Percentiles rank a stretch among this genome's conserved stretches.
Evolutionary conservation across 2,797 vertebrate genomes (phyloP).

Genomic region (Morelia viridis): DNA sequence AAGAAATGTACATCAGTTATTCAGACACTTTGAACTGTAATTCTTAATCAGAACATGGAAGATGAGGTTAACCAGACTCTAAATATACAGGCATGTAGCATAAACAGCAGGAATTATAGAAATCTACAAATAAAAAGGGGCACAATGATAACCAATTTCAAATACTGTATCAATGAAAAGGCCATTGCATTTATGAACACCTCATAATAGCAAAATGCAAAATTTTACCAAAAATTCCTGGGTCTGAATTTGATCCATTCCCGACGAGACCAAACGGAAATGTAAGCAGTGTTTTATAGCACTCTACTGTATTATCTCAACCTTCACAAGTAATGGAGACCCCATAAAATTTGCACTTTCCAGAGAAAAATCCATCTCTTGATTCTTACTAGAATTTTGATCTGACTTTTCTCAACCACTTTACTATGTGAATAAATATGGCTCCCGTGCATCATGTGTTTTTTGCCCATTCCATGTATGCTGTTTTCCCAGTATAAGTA

Average conservation of each 20-base stretch:
- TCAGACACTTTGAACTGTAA: conserved; percentile 3
- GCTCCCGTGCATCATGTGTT: background rate
- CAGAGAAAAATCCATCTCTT: background rate
- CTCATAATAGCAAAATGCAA: background rate
- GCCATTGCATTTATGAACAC: background rate
- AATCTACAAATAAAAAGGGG: conserved; percentile 35
- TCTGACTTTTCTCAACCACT: background rate
- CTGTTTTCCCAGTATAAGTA: background rate
- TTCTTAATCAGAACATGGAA: conserved; percentile 45
- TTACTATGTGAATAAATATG: background rate
- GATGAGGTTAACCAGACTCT: conserved; percentile 16
- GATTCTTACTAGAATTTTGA: background rate
- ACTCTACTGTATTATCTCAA: background rate
- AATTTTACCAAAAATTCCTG: background rate
- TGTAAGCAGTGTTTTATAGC: background rate
- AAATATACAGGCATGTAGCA: conserved; percentile 34
- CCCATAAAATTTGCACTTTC: background rate
- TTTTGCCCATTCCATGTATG: background rate
- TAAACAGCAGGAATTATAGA: conserved; percentile 43
- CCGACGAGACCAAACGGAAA: background rate
- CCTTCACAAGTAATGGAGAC: background rate
- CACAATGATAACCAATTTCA: background rate
- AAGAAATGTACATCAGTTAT: conserved; percentile 7
- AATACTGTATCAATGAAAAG: conserved; percentile 14
- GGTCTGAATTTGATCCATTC: background rate